A percentile compares a stretch with the other conserved stretches of the same genome.
Conservation (phyloP, 2,113 vertebrate genomes). For the Myocastor coypus region DNA sequence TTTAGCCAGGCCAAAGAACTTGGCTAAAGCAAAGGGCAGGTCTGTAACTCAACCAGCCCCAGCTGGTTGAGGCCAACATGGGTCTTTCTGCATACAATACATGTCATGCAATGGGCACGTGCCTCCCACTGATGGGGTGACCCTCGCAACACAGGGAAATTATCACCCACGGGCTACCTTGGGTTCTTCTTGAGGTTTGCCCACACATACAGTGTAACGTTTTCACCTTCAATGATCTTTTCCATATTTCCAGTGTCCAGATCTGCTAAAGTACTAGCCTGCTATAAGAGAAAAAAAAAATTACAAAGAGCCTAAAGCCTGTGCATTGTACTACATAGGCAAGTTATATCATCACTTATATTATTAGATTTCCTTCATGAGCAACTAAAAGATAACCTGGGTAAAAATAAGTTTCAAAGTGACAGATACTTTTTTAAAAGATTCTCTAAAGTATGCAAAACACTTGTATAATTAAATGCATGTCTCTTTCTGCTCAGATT, state of each 20-base stretch:
- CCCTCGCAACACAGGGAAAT: neutral
- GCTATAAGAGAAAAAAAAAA: constrained; percentile 82
- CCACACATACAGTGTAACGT: constrained; percentile 93
- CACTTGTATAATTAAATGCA: constrained; percentile 31
- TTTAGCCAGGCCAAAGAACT: neutral
- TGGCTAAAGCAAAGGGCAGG: neutral
- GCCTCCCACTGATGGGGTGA: neutral
- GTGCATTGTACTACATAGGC: neutral
- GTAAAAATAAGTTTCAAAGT: constrained; percentile 31
- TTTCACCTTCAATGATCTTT: constrained; percentile 87
- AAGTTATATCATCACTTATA: neutral
- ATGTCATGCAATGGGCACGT: neutral
- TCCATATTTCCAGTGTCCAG: constrained; percentile 95
- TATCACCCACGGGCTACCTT: constrained; percentile 85
- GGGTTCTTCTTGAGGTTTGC: constrained; percentile 94
- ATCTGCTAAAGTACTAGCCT: constrained; percentile 87
- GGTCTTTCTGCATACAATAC: neutral
- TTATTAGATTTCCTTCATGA: neutral
- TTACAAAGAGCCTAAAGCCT: neutral
- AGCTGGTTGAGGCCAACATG: neutral
- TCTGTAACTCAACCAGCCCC: neutral
- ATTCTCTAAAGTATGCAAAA: neutral
- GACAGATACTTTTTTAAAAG: neutral
- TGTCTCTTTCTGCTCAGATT: constrained; percentile 5
- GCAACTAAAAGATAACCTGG: neutral